phyloP scores from a whole-genome alignment of 1,140 invertebrate genomes.

The Drosophila kohkoa region DNA sequence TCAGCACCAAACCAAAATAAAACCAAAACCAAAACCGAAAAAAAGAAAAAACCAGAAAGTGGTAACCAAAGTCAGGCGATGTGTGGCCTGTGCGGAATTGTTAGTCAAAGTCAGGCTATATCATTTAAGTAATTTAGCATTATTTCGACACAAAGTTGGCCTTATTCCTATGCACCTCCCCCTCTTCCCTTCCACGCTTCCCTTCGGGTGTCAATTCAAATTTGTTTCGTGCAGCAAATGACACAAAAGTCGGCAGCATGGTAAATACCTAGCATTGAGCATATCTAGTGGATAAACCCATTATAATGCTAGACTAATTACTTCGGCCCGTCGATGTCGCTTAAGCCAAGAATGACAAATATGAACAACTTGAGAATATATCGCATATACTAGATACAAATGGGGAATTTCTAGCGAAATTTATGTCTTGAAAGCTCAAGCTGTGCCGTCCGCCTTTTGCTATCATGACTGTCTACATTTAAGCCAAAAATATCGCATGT shows the following conservation, averaged over 20 bases:
- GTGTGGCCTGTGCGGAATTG: slow-evolving; percentile 12
- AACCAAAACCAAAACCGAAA: too few species aligned
- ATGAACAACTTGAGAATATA: slow-evolving; percentile 1
- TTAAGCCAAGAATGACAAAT: neutral
- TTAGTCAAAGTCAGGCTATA: slow-evolving; percentile 33
- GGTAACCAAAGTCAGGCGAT: slow-evolving; percentile 42
- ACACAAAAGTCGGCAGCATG: slow-evolving; percentile 31
- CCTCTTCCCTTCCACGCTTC: neutral
- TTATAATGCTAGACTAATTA: slow-evolving; percentile 41
- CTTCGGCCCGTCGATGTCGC: neutral
- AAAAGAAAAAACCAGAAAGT: neutral
- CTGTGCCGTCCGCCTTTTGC: neutral
- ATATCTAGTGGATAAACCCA: slow-evolving; percentile 27
- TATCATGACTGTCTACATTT: slow-evolving; percentile 49
- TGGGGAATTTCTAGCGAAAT: slow-evolving; percentile 3
- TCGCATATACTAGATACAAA: neutral
- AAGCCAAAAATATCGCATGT: slow-evolving; percentile 67
- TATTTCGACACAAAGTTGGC: slow-evolving; percentile 47
- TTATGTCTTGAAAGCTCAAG: slow-evolving; percentile 22
- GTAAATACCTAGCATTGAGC: slow-evolving; percentile 15
- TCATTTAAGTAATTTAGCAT: slow-evolving; percentile 48
- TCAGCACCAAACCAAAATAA: slow-evolving; percentile 38
- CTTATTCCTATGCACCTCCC: neutral
- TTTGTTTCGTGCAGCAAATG: slow-evolving; percentile 53
- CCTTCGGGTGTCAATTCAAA: slow-evolving; percentile 26